Evolutionary conservation across 2,797 vertebrate species (phyloP).

Genomic region (Myotis myotis): DNA sequence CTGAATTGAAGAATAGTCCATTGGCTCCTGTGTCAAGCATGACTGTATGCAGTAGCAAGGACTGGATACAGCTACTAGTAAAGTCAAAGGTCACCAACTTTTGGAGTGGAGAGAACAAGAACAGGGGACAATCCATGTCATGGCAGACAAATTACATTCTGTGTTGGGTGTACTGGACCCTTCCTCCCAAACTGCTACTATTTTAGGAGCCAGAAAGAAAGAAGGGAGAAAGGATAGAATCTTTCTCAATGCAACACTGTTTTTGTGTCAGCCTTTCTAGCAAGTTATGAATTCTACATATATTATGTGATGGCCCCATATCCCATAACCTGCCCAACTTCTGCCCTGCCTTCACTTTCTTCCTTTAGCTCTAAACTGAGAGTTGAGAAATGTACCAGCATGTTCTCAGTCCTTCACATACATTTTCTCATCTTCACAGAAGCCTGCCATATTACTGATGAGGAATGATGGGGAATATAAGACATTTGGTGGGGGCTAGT

Average conservation of each 20-base stretch:
- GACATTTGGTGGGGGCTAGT: too few relatives aligned
- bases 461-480: neutral
- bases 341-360: neutral
- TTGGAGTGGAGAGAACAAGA: conserved; percentile 15
- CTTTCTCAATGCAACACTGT: neutral
- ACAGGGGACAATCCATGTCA: neutral
- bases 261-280: neutral
- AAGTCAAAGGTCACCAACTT: conserved; percentile 18
- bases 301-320: too few relatives aligned
- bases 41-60: neutral
- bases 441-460: neutral
- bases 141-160: conserved; percentile 12
- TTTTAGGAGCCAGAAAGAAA: conserved; percentile 3
- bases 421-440: neutral
- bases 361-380: neutral
- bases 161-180: neutral
- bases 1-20: neutral
- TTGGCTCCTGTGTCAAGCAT: neutral
- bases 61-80: neutral
- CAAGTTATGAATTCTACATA: neutral
- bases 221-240: neutral
- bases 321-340: neutral
- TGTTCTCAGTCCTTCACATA: neutral
- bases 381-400: neutral
- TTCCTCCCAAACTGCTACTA: neutral